Percentiles rank a stretch among this genome's conserved stretches.
These are phyloP conservation scores for Heliconius melpomene DNA, from an alignment of 1,140 invertebrate species.

Conservation along the genomic window DNA sequence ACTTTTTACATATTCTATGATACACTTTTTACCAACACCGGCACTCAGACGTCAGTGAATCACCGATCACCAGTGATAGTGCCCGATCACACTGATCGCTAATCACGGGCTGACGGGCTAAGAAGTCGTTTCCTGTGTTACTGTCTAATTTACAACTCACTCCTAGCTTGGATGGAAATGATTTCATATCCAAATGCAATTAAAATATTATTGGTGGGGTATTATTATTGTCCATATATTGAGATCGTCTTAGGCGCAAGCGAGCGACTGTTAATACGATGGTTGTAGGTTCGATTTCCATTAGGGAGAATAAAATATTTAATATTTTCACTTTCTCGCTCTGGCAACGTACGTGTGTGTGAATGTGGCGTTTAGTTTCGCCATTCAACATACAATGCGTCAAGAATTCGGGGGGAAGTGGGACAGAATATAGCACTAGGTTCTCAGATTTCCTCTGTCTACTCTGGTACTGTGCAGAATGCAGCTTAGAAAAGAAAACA, in stretches of 20 bases:
- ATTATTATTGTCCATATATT: conserved; percentile 4
- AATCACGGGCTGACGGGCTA: conserved; percentile 76
- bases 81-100: conserved; percentile 70
- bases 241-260: not conserved
- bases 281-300: too few relatives aligned
- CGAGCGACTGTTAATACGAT: too few relatives aligned
- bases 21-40: conserved; percentile 56
- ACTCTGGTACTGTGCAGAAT: too few relatives aligned
- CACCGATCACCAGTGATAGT: conserved; percentile 63
- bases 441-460: too few relatives aligned
- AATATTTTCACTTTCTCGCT: too few relatives aligned
- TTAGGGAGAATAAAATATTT: too few relatives aligned
- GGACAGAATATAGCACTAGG: too few relatives aligned
- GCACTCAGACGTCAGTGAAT: conserved; percentile 58
- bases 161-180: conserved; percentile 47
- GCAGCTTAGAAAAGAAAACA: too few relatives aligned
- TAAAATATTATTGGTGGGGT: conserved; percentile 23
- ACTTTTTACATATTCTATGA: conserved; percentile 48
- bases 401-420: too few relatives aligned
- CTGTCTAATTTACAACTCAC: conserved; percentile 77
- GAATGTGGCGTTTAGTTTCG: too few relatives aligned
- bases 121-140: conserved; percentile 77
- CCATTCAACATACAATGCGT: too few relatives aligned
- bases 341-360: too few relatives aligned
- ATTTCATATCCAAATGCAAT: conserved; percentile 37